Evolutionary conservation across 2,113 vertebrate genomes (phyloP).

Genomic region (Silurus glanis): DNA sequence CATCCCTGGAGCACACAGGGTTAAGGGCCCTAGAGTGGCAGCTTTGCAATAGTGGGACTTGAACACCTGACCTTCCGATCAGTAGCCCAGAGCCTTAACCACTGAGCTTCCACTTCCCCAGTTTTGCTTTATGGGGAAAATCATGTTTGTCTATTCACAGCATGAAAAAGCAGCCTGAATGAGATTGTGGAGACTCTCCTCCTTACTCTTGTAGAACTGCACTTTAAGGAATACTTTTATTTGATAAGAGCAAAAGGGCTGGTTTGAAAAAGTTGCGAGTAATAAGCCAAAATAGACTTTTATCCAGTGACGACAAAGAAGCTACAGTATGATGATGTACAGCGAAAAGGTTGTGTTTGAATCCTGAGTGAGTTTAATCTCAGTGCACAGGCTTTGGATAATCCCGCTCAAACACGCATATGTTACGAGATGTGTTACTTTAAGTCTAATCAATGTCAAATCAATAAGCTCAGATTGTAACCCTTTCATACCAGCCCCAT

Average conservation of each 20-base stretch:
- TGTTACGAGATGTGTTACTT: constrained; percentile 26
- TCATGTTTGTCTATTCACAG: not conserved
- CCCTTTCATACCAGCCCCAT: not conserved
- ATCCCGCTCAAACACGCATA: constrained; percentile 26
- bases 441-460: constrained; percentile 51
- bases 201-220: not conserved
- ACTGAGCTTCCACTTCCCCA: not conserved
- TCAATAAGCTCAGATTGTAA: constrained; percentile 54
- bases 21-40: too few species aligned
- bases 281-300: constrained; percentile 5
- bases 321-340: not conserved
- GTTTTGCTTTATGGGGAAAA: too few species aligned
- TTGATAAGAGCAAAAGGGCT: not conserved
- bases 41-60: too few species aligned
- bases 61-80: too few species aligned
- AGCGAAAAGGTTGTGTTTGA: not conserved
- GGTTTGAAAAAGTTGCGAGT: constrained; percentile 18
- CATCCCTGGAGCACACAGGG: too few species aligned
- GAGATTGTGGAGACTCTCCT: not conserved
- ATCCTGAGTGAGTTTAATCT: constrained; percentile 29
- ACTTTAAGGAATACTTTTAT: not conserved
- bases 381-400: constrained; percentile 12
- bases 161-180: not conserved
- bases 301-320: constrained; percentile 14
- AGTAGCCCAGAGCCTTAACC: too few species aligned